These are phyloP conservation scores for Trichomalopsis sarcophagae DNA, from an alignment of 1,140 invertebrate species.

Conservation along the genomic window DNA sequence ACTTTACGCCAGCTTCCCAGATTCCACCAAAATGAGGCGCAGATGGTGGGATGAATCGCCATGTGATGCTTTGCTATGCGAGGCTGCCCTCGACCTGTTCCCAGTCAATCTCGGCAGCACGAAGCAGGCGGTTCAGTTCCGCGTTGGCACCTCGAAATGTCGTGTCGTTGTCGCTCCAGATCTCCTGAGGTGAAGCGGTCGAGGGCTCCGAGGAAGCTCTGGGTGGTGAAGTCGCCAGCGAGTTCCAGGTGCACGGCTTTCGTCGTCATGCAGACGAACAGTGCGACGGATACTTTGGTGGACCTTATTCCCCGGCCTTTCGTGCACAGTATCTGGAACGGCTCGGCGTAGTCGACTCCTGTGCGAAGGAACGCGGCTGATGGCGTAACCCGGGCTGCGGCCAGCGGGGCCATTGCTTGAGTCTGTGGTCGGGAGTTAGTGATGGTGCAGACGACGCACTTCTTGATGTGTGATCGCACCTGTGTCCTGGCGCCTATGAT, in stretches of 20 bases:
- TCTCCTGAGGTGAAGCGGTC: background rate
- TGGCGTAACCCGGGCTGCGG: constrained; percentile 54
- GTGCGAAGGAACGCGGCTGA: constrained; percentile 60
- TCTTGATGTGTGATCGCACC: background rate
- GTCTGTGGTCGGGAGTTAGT: background rate
- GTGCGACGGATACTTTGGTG: background rate
- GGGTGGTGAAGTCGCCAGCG: background rate
- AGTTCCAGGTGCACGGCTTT: background rate
- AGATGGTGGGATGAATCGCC: background rate
- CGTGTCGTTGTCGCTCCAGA: constrained; percentile 39
- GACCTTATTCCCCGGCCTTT: background rate
- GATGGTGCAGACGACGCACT: background rate
- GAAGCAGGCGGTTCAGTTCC: background rate
- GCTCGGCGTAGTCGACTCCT: constrained; percentile 71
- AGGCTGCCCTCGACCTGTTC: background rate
- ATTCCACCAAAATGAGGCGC: too few species aligned
- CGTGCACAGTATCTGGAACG: constrained; percentile 48
- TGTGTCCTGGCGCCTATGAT: background rate
- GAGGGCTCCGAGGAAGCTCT: background rate
- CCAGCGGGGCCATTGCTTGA: constrained; percentile 63
- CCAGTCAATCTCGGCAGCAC: background rate
- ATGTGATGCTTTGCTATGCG: too few species aligned
- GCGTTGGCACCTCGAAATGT: constrained; percentile 38
- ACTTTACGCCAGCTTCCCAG: constrained; percentile 20
- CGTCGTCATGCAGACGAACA: constrained; percentile 3